These are phyloP conservation scores for Triops cancriformis DNA, from an alignment of 1,140 invertebrate genomes.

Conservation along the genomic window DNA sequence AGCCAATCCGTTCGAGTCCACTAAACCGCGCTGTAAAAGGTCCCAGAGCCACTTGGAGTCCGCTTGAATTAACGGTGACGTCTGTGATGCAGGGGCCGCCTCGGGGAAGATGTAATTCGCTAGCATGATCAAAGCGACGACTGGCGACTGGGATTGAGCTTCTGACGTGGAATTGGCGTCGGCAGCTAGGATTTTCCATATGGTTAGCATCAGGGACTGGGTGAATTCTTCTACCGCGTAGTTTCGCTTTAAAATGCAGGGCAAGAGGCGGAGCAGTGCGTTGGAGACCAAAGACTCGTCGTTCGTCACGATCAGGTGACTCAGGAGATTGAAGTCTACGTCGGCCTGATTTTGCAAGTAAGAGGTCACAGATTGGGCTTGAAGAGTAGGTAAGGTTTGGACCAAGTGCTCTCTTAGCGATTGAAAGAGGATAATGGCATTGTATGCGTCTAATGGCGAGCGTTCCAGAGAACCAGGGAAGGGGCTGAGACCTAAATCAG, in stretches of 20 bases:
- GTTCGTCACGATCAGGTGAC: neutral
- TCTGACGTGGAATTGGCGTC: neutral
- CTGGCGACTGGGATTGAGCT: neutral
- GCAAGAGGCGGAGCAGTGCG: neutral
- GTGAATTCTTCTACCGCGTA: neutral
- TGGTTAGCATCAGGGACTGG: neutral
- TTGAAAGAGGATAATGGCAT: neutral
- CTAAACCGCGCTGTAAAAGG: slow-evolving; percentile 22
- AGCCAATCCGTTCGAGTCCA: slow-evolving; percentile 7
- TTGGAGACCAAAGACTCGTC: neutral
- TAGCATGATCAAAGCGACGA: neutral
- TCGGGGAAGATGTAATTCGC: neutral
- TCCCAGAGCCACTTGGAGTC: slow-evolving; percentile 13
- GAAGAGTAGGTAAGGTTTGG: neutral
- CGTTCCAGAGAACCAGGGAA: neutral
- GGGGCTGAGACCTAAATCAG: neutral
- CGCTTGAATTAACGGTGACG: neutral
- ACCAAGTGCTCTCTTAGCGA: neutral
- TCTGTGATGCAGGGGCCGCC: neutral
- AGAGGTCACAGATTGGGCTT: neutral
- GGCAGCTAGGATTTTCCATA: neutral
- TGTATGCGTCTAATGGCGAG: neutral
- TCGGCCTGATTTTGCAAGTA: neutral
- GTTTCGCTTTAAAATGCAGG: neutral
- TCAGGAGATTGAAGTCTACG: neutral